Base-by-base conservation (phyloP, 2,113 vertebrate genomes). In the Hemicordylus capensis region DNA sequence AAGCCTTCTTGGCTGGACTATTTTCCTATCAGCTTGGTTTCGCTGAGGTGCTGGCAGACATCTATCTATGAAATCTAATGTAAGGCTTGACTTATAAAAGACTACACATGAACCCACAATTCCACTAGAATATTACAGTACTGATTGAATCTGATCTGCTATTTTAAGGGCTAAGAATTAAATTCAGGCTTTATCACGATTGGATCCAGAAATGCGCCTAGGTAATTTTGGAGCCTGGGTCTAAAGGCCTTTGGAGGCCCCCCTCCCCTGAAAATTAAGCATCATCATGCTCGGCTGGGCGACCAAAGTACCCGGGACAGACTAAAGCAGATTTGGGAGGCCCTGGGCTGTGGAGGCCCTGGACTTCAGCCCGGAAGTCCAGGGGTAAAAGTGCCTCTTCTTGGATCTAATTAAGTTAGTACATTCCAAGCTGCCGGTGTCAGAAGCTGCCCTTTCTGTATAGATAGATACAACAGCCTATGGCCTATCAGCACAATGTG, bases 111-210 rank as follows among this genome's bases (percentile, higher is more conserved):
- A 86, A 34, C 80, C 85, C 83, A 26, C 4, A 69, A 70, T 93
- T 87, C 86, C 87, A 84, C 66, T 80, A 22, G 24, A 81, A 66
- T 15, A 46, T 4, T 67, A 31, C 44, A 86, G 31, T 88, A 77
- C 89, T 78, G 81, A 92, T 42, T 76, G 87, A 88, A 86, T 86
- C 15, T 61, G 79, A 85, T 80, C 87, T 90, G 90, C 73, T 31
- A 2, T 76, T 93, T 85, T 79, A n/a, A 28, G 66, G 75, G 90
- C 87, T 93, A 87, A 93, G 92, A 89, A 89, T 90, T 93, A 88
- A 90, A 91, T 91, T 91, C 89, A 89, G 76, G 89, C 76, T 85
- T 92, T 86, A 87, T 80, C 83, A 84, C 67, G 85, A 86, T 93
- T 69, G 56, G 11, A 31, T 6, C 66, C n/a, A n/a, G n/a, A n/a